Evolutionary conservation across 2,113 vertebrate genomes (phyloP).

Genomic region (Vulpes ferrilata): DNA sequence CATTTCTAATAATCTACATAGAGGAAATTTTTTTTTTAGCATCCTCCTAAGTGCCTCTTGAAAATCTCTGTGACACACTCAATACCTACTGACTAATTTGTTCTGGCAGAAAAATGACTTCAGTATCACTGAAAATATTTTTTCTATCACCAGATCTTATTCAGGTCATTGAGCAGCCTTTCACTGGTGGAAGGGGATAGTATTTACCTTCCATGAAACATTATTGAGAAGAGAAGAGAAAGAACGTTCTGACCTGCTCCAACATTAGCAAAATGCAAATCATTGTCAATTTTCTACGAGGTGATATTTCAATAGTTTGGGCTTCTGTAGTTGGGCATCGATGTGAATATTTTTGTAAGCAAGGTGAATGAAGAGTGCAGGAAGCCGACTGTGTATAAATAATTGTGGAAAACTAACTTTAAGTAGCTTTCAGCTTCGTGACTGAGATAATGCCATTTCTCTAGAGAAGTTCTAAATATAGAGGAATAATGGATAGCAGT

Average conservation of each 20-base stretch:
- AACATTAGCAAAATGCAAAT: slow-evolving; percentile 82
- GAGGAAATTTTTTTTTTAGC: slow-evolving; percentile 38
- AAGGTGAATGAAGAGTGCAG: not conserved
- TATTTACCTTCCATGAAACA: slow-evolving; percentile 61
- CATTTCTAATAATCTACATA: slow-evolving; percentile 73
- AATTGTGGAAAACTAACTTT: slow-evolving; percentile 69
- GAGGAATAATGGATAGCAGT: slow-evolving; percentile 9
- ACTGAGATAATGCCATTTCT: slow-evolving; percentile 70
- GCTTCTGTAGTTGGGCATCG: slow-evolving; percentile 55
- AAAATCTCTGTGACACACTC: slow-evolving; percentile 68
- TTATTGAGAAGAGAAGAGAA: slow-evolving; percentile 16
- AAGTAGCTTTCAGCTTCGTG: slow-evolving; percentile 44
- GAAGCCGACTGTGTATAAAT: slow-evolving; percentile 64
- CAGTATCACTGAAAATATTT: slow-evolving; percentile 73
- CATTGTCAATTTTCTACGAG: slow-evolving; percentile 71
- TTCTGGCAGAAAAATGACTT: slow-evolving; percentile 81
- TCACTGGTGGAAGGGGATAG: slow-evolving; percentile 44
- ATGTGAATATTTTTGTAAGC: slow-evolving; percentile 42
- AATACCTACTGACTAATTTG: slow-evolving; percentile 73
- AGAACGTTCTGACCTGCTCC: slow-evolving; percentile 77
- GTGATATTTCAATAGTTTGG: not conserved
- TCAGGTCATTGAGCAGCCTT: slow-evolving; percentile 72
- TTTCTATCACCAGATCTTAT: slow-evolving; percentile 75
- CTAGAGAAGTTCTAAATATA: slow-evolving; percentile 68
- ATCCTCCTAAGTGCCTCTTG: slow-evolving; percentile 75